phyloP scores from a whole-genome alignment of 2,113 vertebrate genomes.

The Apus apus region DNA sequence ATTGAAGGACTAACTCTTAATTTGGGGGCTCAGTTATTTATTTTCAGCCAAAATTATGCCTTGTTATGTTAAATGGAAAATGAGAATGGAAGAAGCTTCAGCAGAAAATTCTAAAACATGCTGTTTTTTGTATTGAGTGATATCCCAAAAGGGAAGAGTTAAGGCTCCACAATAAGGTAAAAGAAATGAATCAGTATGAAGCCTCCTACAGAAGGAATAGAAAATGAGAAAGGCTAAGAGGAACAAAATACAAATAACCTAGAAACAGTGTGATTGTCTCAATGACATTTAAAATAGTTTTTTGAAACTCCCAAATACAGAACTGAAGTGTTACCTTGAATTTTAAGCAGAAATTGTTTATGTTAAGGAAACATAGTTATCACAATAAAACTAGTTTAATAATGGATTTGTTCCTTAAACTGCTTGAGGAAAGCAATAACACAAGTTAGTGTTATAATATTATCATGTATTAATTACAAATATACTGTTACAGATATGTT shows the following conservation, averaged over 20 bases:
- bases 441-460: not conserved
- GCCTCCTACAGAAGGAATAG: conserved; percentile 43
- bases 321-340: conserved; percentile 42
- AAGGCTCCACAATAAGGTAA: not conserved
- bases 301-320: not conserved
- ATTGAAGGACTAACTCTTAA: not conserved
- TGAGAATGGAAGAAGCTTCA: not conserved
- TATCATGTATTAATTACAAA: not conserved
- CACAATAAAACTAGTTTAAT: not conserved
- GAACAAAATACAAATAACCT: conserved; percentile 15
- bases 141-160: not conserved
- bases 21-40: not conserved
- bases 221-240: conserved; percentile 37
- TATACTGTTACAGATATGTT: not conserved
- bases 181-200: conserved; percentile 34
- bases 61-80: not conserved
- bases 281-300: conserved; percentile 54
- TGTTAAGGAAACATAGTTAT: not conserved
- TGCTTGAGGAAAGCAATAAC: not conserved
- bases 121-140: not conserved
- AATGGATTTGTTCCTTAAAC: conserved; percentile 1
- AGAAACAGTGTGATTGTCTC: not conserved
- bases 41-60: not conserved
- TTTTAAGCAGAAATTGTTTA: not conserved
- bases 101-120: not conserved